Percentiles rank a stretch among this genome's conserved stretches.
phyloP scores from a whole-genome alignment of 37 sponge, comb jelly and placozoan species.

The Hormiphora californensis region DNA sequence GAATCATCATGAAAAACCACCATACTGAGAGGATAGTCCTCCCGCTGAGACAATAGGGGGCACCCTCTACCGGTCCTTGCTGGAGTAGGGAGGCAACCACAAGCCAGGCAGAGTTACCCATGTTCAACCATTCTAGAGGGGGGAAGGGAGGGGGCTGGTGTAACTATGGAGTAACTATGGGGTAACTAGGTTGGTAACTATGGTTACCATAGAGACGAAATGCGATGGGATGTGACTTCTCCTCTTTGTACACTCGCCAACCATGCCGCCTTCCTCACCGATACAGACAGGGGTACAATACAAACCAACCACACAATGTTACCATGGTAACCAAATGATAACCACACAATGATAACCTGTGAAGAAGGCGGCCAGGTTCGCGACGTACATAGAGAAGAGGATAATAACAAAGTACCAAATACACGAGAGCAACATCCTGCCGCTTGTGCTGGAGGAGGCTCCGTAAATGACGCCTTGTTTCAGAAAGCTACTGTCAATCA shows the following conservation, averaged over 20 bases:
- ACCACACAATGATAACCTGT: too few species aligned
- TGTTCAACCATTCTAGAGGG: neutral
- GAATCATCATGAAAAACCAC: slow-evolving; percentile 27
- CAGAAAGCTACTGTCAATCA: neutral
- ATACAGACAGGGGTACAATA: too few species aligned
- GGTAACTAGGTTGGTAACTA: too few species aligned
- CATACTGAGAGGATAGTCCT: slow-evolving; percentile 5
- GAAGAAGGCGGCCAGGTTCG: slow-evolving; percentile 12
- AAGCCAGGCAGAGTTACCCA: neutral
- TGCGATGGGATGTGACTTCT: too few species aligned
- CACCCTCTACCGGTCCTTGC: slow-evolving; percentile 11
- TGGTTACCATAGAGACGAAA: too few species aligned
- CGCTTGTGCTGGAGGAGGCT: neutral
- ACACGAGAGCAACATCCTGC: neutral
- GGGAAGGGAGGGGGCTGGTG: too few species aligned
- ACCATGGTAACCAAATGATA: too few species aligned
- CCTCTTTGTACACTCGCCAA: too few species aligned
- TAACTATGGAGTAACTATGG: too few species aligned
- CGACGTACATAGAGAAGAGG: slow-evolving; percentile 1
- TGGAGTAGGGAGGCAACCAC: slow-evolving; percentile 9
- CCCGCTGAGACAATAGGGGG: neutral
- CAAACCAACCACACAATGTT: too few species aligned
- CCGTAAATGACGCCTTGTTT: slow-evolving; percentile 14
- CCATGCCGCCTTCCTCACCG: too few species aligned
- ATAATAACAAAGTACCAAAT: slow-evolving; percentile 4